Conservation (phyloP, 2,113 vertebrate genomes). For the Megaleporinus macrocephalus region DNA sequence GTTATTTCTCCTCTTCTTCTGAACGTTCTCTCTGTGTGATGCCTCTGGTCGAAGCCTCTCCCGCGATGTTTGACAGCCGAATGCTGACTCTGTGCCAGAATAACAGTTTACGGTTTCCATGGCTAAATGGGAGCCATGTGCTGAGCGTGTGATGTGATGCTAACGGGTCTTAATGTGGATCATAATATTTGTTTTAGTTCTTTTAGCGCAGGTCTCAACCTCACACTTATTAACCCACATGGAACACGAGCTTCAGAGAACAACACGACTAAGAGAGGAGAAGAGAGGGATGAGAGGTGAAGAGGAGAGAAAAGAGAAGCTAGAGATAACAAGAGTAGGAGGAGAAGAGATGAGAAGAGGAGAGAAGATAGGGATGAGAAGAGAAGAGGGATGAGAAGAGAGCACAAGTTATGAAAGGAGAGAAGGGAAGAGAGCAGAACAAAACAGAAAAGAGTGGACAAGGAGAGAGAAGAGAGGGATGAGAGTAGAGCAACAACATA, state of each 20-base stretch:
- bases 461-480: too few relatives aligned
- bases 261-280: neutral
- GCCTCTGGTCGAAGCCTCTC: neutral
- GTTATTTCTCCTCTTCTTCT: neutral
- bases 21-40: neutral
- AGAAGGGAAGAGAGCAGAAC: too few relatives aligned
- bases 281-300: too few relatives aligned
- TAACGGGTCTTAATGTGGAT: slow-evolving; percentile 56
- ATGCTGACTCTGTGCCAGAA: neutral
- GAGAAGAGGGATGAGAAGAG: neutral
- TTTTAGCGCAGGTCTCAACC: slow-evolving; percentile 55
- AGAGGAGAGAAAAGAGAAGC: neutral
- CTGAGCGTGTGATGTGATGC: slow-evolving; percentile 36
- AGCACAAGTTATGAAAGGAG: too few relatives aligned
- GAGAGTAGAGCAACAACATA: too few relatives aligned
- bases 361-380: neutral
- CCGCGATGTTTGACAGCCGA: neutral
- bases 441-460: too few relatives aligned
- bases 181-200: slow-evolving; percentile 69
- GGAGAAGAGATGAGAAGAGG: neutral
- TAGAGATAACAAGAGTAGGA: too few relatives aligned
- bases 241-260: slow-evolving; percentile 34
- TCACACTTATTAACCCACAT: slow-evolving; percentile 47
- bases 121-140: slow-evolving; percentile 65
- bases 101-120: slow-evolving; percentile 55